These are phyloP conservation scores for Polymixis flavicincta DNA, from an alignment of 2,888 invertebrate species.

Conservation along the genomic window DNA sequence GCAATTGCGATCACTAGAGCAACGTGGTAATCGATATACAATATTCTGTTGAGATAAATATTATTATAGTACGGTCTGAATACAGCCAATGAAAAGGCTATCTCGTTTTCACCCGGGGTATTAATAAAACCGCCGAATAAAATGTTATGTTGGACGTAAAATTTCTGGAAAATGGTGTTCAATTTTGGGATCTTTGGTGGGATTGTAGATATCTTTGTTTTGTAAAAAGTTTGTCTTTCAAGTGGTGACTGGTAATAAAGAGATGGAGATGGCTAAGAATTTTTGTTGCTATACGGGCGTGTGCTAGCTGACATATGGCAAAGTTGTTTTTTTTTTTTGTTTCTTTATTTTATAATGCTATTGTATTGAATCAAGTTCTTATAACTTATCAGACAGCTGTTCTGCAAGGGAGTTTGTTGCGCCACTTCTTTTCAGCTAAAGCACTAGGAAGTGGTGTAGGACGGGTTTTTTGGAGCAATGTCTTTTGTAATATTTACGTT, in stretches of 20 bases:
- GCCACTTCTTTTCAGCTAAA: too few species aligned
- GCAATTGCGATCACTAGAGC: too few species aligned
- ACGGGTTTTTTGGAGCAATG: too few species aligned
- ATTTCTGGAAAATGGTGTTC: neutral
- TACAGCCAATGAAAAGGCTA: constrained; percentile 1
- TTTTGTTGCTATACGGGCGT: neutral
- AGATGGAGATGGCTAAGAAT: neutral
- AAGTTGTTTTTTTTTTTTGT: neutral
- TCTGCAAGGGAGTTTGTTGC: too few species aligned
- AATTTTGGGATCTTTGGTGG: neutral
- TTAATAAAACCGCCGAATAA: constrained; percentile 11
- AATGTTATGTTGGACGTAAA: neutral
- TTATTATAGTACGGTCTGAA: neutral
- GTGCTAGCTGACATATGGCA: neutral
- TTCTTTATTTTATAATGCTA: too few species aligned
- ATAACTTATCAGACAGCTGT: too few species aligned
- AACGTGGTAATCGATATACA: neutral
- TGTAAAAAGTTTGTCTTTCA: neutral
- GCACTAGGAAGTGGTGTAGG: too few species aligned
- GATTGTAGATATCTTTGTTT: neutral
- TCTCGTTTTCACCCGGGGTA: neutral
- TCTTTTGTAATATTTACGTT: too few species aligned
- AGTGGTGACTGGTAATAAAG: neutral
- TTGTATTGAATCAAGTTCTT: too few species aligned
- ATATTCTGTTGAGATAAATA: neutral